Evolutionary conservation across 2,113 vertebrate species (phyloP), one percentile per base, ranked within the genome.

Genomic region (Poecile atricapillus): DNA sequence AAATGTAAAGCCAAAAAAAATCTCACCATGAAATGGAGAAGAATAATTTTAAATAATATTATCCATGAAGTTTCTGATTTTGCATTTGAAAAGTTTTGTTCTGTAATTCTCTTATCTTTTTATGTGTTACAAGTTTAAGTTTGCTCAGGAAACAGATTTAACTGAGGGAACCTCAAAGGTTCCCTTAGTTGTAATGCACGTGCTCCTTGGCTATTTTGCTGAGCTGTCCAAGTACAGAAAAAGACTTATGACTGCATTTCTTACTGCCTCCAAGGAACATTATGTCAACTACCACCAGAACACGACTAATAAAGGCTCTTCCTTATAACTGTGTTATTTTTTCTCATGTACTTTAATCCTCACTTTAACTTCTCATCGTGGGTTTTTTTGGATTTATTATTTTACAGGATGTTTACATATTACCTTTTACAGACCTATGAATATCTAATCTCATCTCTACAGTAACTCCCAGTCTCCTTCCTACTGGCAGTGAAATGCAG

Each of bases 161-260:
- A 90, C 68, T 59, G 44, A 71, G 56, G n/a, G n/a, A n/a, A n/a
- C n/a, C 76, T 96, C 75, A 91, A 81, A 95, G 60, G 80, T 74
- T 95, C 64, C 75, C 52, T 86, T 52, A 56, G 60, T 7, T 83
- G 78, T 44, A 82, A 58, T 5, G 4, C 59, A 85, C 33, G 20
- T 55, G 43, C 50, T 93, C 68, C 71, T 63, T 60, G 59, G 39
- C 30, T 53, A 25, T 77, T 95, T 52, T 83, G 39, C 78, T 27
- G 56, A 93, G 68, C 31, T 77, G 52, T 74, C 52, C 71, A 56
- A 95, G 73, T 31, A 91, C 78, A 92, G 76, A 77, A 90, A 67
- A 80, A 83, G 68, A 77, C 90, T 94, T 87, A 74, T 35, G 59
- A 56, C 64, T 88, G 71, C 60, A 87, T 75, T 93, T 93, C 85